Evolutionary conservation across 2,888 invertebrate species (phyloP).

Genomic region (Chymomyza amoena): DNA sequence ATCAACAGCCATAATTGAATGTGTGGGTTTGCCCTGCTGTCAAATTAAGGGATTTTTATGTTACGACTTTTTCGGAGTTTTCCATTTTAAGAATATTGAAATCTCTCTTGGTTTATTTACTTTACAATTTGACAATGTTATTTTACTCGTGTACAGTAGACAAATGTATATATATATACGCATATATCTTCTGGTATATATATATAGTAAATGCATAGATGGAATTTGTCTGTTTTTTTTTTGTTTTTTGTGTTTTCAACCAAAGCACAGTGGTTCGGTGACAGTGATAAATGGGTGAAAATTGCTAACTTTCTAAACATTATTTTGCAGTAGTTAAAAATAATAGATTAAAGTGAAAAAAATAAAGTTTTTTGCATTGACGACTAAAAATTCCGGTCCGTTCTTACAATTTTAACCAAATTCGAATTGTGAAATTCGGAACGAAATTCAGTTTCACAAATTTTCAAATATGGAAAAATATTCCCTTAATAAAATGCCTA

Average conservation of each 20-base stretch:
- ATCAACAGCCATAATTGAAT: neutral
- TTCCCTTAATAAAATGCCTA: too few species aligned
- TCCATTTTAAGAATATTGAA: neutral
- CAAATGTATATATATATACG: neutral
- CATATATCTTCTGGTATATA: neutral
- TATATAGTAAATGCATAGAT: neutral
- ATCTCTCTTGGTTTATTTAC: neutral
- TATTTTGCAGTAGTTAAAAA: too few species aligned
- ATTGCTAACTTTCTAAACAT: too few species aligned
- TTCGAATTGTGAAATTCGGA: too few species aligned
- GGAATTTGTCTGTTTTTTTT: neutral
- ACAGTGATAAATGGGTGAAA: too few species aligned
- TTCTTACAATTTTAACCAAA: too few species aligned
- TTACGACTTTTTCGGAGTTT: neutral
- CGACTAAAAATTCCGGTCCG: too few species aligned
- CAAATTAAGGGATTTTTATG: neutral
- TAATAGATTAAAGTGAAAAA: too few species aligned
- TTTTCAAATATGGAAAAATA: too few species aligned
- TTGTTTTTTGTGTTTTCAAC: neutral
- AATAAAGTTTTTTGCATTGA: too few species aligned
- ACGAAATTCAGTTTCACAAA: too few species aligned
- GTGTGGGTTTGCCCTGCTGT: neutral
- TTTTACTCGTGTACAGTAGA: neutral
- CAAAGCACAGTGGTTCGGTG: neutral
- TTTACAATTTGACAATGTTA: neutral